These are phyloP conservation scores for Bombus sibiricus DNA, from an alignment of 1,140 invertebrate genomes.

Conservation along the genomic window DNA sequence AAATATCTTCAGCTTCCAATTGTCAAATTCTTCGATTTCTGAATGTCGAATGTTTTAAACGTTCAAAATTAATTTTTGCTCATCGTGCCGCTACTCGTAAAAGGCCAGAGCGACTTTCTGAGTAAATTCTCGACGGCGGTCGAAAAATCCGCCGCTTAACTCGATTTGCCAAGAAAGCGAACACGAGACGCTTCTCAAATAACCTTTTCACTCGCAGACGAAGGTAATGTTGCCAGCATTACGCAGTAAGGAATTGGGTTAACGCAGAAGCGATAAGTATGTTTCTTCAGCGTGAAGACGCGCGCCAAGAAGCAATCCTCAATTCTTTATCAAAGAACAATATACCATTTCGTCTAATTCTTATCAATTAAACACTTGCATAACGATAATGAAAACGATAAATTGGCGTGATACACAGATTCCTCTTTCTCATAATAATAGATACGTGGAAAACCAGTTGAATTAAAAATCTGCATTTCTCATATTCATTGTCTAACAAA, in stretches of 20 bases:
- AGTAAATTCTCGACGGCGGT: background rate
- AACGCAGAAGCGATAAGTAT: conserved; percentile 6
- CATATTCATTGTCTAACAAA: background rate
- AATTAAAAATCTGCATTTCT: background rate
- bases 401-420: too few relatives aligned
- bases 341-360: background rate
- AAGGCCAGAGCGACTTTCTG: background rate
- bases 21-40: background rate
- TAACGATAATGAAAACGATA: too few relatives aligned
- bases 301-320: background rate
- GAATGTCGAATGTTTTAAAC: background rate
- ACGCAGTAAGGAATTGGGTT: background rate
- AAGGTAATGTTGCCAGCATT: conserved; percentile 23
- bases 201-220: conserved; percentile 5
- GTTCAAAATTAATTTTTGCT: background rate
- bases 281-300: background rate
- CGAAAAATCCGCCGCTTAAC: background rate
- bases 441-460: background rate
- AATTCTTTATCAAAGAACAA: too few relatives aligned
- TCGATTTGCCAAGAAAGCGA: conserved; percentile 16
- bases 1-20: background rate
- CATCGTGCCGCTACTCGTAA: too few relatives aligned
- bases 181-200: conserved; percentile 13
- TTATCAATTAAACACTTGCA: background rate
- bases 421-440: conserved; percentile 11